Base-by-base conservation (phyloP, 2,113 vertebrate genomes). In the Microtus richardsoni region DNA sequence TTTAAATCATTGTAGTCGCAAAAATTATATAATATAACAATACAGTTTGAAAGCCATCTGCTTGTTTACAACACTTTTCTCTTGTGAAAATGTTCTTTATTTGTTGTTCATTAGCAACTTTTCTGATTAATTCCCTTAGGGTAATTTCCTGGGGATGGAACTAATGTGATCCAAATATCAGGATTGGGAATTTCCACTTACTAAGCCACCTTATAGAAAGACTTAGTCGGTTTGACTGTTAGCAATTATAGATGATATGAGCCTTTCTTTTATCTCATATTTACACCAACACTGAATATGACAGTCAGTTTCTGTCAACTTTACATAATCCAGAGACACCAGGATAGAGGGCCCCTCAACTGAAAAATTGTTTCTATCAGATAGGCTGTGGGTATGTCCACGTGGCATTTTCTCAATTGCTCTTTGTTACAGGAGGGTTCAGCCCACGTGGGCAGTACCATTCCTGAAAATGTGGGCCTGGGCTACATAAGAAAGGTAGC, bases 1-100 rank as follows among this genome's bases (percentile, higher is more conserved):
- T 82, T 75, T 68, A 54, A 94, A 83, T 70, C 74, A 33, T 33
- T 68, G 12, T 49, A 62, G 75, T 24, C 49, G 44, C 41, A 47
- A 79, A 33, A 11, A 36, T 13, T 79, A 28, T 85, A 89, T 44
- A 64, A 30, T 71, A 58, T 14, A 84, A 22, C 21, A 70, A 52
- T 80, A 62, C 36, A 47, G 62, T 92, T 89, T 77, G 24, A 82
- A 79, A 39, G 85, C 41, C 78, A 87, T 82, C 68, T 60, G 19
- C 49, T 64, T 92, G 17, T 11, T 30, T 41, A 17, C 3, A 75
- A 28, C 13, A 87, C 52, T 91, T 74, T 58, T 74, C 39, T 82
- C 75, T 82, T 41, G 39, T 94, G 49, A 88, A 83, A 89, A n/a
- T 91, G 41, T 54, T 64, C 8, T 91, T n/a, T n/a, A n/a, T n/a